These are phyloP conservation scores for Aspidapion aeneum DNA, from an alignment of 2,888 invertebrate species.

Conservation along the genomic window DNA sequence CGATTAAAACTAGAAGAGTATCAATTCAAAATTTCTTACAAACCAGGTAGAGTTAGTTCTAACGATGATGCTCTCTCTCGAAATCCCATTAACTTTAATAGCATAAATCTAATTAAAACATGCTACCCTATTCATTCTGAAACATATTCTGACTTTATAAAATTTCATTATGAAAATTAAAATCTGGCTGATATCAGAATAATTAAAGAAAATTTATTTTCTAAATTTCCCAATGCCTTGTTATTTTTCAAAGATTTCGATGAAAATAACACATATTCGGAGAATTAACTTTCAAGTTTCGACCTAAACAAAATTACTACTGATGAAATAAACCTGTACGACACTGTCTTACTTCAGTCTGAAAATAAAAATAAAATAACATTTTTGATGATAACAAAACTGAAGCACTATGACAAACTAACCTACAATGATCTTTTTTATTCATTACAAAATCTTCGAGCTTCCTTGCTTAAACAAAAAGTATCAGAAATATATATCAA, in stretches of 20 bases:
- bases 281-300: background rate
- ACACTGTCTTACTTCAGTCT: background rate
- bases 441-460: slow-evolving; percentile 10
- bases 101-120: background rate
- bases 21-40: slow-evolving; percentile 20
- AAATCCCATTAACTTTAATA: slow-evolving; percentile 6
- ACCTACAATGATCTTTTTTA: slow-evolving; percentile 8
- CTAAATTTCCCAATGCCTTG: background rate
- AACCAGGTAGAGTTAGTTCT: background rate
- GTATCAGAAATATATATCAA: slow-evolving; percentile 1
- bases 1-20: slow-evolving; percentile 38
- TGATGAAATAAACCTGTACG: background rate
- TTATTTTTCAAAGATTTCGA: background rate
- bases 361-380: background rate
- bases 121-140: background rate
- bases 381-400: background rate
- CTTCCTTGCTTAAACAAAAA: slow-evolving; percentile 2
- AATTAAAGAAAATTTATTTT: background rate
- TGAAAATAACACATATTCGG: background rate
- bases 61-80: background rate
- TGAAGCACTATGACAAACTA: slow-evolving; percentile 8
- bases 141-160: slow-evolving; percentile 8
- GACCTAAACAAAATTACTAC: background rate
- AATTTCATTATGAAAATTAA: slow-evolving; percentile 1
- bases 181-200: background rate